Conservation (phyloP, 2,888 invertebrate species). For the Drosophila cracens region DNA sequence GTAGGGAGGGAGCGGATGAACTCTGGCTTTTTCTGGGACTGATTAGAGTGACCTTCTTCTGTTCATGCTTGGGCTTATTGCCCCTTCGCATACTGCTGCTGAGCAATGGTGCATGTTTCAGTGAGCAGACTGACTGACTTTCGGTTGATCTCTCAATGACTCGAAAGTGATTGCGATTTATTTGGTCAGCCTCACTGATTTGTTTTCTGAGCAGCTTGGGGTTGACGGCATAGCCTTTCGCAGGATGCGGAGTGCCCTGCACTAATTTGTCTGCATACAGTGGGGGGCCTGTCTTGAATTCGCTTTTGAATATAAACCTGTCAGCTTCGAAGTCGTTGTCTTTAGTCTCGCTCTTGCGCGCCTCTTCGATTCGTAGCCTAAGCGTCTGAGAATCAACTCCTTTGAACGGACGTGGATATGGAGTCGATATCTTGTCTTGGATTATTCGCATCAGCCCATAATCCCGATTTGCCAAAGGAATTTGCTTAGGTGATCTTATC, state of each 20-base stretch:
- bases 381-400: constrained; percentile 34
- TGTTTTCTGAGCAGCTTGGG: constrained; percentile 2
- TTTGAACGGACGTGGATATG: constrained; percentile 38
- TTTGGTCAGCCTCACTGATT: background rate
- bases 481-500: background rate
- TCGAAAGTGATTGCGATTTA: background rate
- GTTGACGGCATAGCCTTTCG: constrained; percentile 11
- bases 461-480: constrained; percentile 30
- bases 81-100: background rate
- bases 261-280: background rate
- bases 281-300: background rate
- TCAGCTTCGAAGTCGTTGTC: background rate
- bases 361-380: constrained; percentile 33
- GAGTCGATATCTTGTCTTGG: constrained; percentile 31
- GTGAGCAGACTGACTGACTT: too few species aligned
- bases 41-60: constrained; percentile 8
- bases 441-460: constrained; percentile 51
- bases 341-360: too few species aligned
- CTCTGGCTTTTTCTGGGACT: background rate
- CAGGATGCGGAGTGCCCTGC: constrained; percentile 30
- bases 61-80: too few species aligned
- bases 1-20: background rate
- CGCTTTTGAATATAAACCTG: background rate
- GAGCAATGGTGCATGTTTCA: background rate
- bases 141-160: background rate